Base-by-base conservation (phyloP, 1,140 invertebrate species). In the Ostrea edulis region DNA sequence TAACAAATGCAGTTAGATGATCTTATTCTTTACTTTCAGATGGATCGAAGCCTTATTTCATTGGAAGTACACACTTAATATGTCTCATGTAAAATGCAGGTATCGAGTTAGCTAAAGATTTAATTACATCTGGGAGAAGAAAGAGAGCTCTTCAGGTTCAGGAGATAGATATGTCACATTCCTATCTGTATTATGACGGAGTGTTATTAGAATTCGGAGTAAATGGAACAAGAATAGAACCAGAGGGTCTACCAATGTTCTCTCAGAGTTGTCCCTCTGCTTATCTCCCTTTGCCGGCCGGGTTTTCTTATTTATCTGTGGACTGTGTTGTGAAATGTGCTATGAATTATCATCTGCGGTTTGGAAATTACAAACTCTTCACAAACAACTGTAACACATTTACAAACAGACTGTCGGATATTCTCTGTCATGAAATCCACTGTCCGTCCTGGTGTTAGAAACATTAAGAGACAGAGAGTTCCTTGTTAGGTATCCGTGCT, bases 161-260 rank as follows among this genome's bases (percentile, higher is more conserved):
- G 68, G 68, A 71, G 22, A 71, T 71, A 71, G 68, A 44, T 71
- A 11, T 35, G 25, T 71, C 68, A 35, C 68, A 71, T 71, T 71
- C 29, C 25, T 71, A 71, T 71, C 25, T 29, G 25, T 71, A 14
- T 29, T 71, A 29, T 35, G 68, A 71, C 11, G 29, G 29, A 9
- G 68, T 71, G 68, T 7, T 71, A 71, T 35, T 71, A 9, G 68
- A 71, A 71, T 71, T 71, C 25, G 68, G 68, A 35, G 22, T 29
- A 25, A 71, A 71, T 71, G 68, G 68, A 12, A 77, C 68, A 77
- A 2, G 25, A 7, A 77, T 77, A 25, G 29, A 77, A 77, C 29
- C 68, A 14, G 1, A 35, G 25, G 68, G 68, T 3, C 29, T 29
- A 11, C 29, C 68, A 9, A 44, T 77, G 68, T 35, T 77, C 29